Percentiles rank a stretch among this genome's conserved stretches.
Conservation (phyloP, 2,113 vertebrate species). For the Cyprinodon tularosa region DNA sequence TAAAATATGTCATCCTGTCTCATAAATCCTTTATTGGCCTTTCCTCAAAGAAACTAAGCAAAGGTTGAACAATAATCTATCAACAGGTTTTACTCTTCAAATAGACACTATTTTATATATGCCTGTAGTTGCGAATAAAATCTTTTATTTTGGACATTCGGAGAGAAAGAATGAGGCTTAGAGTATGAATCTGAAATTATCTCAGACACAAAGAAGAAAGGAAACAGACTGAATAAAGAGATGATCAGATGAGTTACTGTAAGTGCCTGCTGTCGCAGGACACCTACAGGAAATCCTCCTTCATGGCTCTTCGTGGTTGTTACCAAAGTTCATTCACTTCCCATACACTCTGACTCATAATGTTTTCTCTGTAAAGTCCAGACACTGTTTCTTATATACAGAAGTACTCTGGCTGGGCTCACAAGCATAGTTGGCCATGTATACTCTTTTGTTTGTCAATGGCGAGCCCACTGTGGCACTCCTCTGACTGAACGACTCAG, state of each 20-base stretch:
- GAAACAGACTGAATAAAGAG: background rate
- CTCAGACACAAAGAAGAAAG: background rate
- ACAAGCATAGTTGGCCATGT: conserved; percentile 20
- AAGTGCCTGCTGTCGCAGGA: conserved; percentile 18
- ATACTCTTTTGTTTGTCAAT: conserved; percentile 49
- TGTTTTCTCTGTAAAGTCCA: conserved; percentile 24
- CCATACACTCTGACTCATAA: conserved; percentile 35
- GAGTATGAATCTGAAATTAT: background rate
- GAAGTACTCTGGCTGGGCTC: conserved; percentile 25
- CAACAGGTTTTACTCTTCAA: background rate
- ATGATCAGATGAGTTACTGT: background rate
- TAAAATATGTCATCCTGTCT: background rate
- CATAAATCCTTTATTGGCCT: background rate
- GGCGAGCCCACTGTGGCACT: conserved; percentile 51
- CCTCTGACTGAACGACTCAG: conserved; percentile 46
- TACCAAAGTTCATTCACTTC: conserved; percentile 60
- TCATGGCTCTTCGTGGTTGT: conserved; percentile 34
- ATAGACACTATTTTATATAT: background rate
- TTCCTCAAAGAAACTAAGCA: background rate
- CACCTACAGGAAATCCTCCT: conserved; percentile 44
- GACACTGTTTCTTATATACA: conserved; percentile 8
- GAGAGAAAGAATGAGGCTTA: background rate
- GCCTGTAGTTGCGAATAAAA: background rate
- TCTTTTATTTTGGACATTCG: too few relatives aligned
- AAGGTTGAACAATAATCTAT: background rate